Percentiles rank a stretch among this genome's conserved stretches.
Evolutionary conservation across 2,888 invertebrate species (phyloP).

Genomic region (Tethea ocularis): DNA sequence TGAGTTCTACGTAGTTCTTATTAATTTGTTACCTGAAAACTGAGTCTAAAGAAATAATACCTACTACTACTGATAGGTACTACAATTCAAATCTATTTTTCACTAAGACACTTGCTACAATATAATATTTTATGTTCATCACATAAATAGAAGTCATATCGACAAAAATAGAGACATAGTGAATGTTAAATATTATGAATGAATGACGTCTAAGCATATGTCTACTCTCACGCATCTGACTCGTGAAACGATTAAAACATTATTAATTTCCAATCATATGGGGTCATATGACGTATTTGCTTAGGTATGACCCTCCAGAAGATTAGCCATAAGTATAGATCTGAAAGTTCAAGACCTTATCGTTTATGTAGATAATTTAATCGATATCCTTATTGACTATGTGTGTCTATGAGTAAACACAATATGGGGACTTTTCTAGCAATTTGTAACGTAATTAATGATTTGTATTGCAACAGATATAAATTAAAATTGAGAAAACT

Average conservation of each 20-base stretch:
- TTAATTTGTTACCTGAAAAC: too few species aligned
- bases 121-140: too few species aligned
- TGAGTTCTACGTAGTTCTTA: too few species aligned
- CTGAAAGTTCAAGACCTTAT: conserved; percentile 1
- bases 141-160: too few species aligned
- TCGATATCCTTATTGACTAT: not conserved
- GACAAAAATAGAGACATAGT: conserved; percentile 1
- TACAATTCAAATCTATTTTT: too few species aligned
- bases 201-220: conserved; percentile 32
- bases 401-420: not conserved
- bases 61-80: too few species aligned
- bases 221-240: conserved; percentile 23
- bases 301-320: conserved; percentile 36
- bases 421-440: not conserved
- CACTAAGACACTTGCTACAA: too few species aligned
- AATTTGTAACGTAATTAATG: not conserved
- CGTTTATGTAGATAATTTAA: not conserved
- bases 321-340: conserved; percentile 5
- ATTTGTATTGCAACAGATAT: not conserved
- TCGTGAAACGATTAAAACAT: conserved; percentile 31
- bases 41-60: too few species aligned
- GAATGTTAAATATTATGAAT: conserved; percentile 24
- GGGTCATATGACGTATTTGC: conserved; percentile 31
- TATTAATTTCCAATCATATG: conserved; percentile 30
- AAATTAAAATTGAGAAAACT: too few species aligned